Conservation (phyloP, 2,113 vertebrate genomes). For the Felis catus region F.catus_Fca126_mat1.0 CM031421.1:56655501-56656000, state of each 20-base stretch:
- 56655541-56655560: not conserved
- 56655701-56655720: not conserved
- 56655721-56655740: not conserved
- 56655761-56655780: not conserved
- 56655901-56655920: not conserved
- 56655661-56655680: conserved; percentile 51
- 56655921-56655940: not conserved
- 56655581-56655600: not conserved
- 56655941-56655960: not conserved
- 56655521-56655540: not conserved
- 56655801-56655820: not conserved
- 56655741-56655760: not conserved
- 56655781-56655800: not conserved
- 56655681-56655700: not conserved
- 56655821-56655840: not conserved
- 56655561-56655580: not conserved
- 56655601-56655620: conserved; percentile 13
- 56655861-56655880: not conserved
- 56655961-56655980: not conserved
- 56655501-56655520: not conserved
- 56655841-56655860: not conserved
- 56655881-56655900: not conserved
- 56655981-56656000: not conserved
- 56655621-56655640: not conserved
- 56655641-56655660: not conserved